phyloP scores from a whole-genome alignment of 2,113 vertebrate species.

The Zapornia atra region DNA sequence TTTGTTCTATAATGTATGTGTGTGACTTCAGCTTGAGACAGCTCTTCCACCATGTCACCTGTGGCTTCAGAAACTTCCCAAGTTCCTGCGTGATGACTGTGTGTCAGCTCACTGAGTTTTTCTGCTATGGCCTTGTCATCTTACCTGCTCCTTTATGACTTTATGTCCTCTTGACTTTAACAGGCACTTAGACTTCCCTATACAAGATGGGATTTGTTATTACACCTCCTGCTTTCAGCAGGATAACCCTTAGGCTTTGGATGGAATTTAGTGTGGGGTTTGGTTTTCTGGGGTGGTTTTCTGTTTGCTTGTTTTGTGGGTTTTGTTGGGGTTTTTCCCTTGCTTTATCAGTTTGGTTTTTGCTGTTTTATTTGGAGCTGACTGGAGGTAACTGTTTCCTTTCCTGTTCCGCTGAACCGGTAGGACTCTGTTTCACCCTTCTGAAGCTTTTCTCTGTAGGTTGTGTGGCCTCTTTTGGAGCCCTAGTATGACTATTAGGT shows the following conservation, averaged over 20 bases:
- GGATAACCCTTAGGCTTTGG: neutral
- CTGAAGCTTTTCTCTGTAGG: neutral
- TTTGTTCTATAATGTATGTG: neutral
- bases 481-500: neutral
- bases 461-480: neutral
- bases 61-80: neutral
- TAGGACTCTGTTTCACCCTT: neutral
- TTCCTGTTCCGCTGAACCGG: neutral
- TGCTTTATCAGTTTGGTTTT: neutral
- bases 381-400: neutral
- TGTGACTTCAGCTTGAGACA: neutral
- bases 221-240: neutral
- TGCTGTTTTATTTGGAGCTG: neutral
- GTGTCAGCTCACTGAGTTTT: neutral
- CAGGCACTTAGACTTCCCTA: neutral
- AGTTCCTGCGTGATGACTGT: neutral
- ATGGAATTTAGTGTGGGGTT: neutral
- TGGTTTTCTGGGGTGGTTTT: neutral
- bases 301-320: neutral
- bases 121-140: neutral
- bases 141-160: neutral
- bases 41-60: neutral
- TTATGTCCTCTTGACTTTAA: neutral
- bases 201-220: neutral
- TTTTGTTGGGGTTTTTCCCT: neutral